phyloP scores from a whole-genome alignment of 2,888 invertebrate species.

The Bimastos eiseni region DNA sequence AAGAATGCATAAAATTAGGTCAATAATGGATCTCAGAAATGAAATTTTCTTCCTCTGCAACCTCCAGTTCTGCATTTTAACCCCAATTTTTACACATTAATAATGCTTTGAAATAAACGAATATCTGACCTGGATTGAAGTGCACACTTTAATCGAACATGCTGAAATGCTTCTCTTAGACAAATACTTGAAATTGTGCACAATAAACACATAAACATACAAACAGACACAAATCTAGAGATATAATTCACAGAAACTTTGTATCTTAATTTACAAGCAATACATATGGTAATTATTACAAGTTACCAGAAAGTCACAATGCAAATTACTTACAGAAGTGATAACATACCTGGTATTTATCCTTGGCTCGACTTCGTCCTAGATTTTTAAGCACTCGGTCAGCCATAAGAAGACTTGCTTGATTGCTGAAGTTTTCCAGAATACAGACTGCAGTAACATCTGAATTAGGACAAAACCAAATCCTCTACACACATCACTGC shows the following conservation, averaged over 20 bases:
- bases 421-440: constrained; percentile 83
- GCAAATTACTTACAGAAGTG: not conserved
- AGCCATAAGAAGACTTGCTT: constrained; percentile 78
- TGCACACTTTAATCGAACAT: not conserved
- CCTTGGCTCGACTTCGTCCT: constrained; percentile 58
- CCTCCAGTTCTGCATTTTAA: not conserved
- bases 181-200: not conserved
- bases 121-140: not conserved
- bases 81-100: not conserved
- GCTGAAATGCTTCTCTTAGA: not conserved
- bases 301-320: not conserved
- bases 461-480: constrained; percentile 44
- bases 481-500: not conserved
- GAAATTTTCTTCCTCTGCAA: not conserved
- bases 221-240: not conserved
- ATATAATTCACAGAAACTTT: not conserved
- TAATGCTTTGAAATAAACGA: not conserved
- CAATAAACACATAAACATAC: not conserved
- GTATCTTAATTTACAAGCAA: constrained; percentile 19
- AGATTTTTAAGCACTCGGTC: constrained; percentile 85
- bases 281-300: not conserved
- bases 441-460: constrained; percentile 91
- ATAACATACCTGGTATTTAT: constrained; percentile 64
- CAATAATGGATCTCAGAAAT: not conserved
- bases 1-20: not conserved